phyloP scores from a whole-genome alignment of 2,888 invertebrate species.

The Chymomyza fuscimana region DNA sequence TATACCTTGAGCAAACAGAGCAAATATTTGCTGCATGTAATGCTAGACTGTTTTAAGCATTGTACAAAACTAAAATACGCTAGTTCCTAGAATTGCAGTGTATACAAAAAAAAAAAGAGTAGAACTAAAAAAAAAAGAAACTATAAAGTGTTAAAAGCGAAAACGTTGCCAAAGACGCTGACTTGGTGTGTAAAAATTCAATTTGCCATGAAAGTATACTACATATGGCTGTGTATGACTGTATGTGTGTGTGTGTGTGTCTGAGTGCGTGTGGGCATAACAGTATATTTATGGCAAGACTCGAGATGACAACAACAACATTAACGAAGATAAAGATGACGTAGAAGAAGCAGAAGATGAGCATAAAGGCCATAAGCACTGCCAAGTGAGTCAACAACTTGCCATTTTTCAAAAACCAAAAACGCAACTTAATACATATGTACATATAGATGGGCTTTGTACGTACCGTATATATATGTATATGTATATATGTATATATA shows the following conservation, averaged over 20 bases:
- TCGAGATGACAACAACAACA: neutral
- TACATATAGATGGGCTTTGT: neutral
- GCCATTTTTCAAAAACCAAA: constrained; percentile 8
- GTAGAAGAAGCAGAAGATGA: neutral
- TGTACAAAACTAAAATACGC: too few species aligned
- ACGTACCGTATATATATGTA: neutral
- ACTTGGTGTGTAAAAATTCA: constrained; percentile 16
- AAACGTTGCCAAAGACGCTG: neutral
- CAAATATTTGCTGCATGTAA: too few species aligned
- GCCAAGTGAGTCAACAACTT: neutral
- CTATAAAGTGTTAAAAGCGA: neutral
- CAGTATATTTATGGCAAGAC: constrained; percentile 5
- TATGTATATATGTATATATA: constrained; percentile 1
- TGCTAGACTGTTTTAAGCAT: too few species aligned
- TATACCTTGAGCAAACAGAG: too few species aligned
- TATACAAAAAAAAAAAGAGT: neutral
- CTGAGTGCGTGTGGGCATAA: neutral
- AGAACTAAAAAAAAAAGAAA: neutral
- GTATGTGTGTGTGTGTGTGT: constrained; percentile 5
- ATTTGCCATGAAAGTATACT: constrained; percentile 11
- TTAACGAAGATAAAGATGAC: neutral
- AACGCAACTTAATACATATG: constrained; percentile 9
- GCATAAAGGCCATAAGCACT: constrained; percentile 12
- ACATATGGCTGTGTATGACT: constrained; percentile 1
- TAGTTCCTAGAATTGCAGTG: neutral